These are phyloP conservation scores for Malthinus seriepunctatus DNA, from an alignment of 2,888 invertebrate genomes.

Conservation along the genomic window DNA sequence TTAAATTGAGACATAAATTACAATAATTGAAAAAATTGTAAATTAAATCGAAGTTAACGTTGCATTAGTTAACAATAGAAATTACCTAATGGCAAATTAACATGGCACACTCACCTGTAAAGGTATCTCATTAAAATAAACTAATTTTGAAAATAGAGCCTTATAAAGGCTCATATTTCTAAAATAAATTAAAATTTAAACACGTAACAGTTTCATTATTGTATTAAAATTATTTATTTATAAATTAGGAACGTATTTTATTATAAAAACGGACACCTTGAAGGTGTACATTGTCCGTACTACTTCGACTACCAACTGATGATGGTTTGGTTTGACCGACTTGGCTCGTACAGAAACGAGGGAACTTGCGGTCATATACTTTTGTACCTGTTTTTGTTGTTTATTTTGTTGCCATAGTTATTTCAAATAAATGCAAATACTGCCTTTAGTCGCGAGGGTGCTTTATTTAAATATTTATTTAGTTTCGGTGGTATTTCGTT, in stretches of 20 bases:
- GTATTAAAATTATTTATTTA: too few relatives aligned
- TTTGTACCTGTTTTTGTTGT: slow-evolving; percentile 40
- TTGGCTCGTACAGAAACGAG: slow-evolving; percentile 5
- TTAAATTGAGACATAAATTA: background rate
- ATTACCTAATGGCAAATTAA: background rate
- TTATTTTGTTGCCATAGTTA: slow-evolving; percentile 42
- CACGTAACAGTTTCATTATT: too few relatives aligned
- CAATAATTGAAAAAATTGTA: background rate
- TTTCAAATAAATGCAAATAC: slow-evolving; percentile 29
- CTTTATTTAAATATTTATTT: background rate
- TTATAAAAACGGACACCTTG: background rate
- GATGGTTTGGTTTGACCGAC: background rate
- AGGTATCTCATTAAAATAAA: too few relatives aligned
- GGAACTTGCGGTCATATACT: slow-evolving; percentile 34
- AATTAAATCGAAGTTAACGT: background rate
- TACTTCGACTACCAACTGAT: background rate
- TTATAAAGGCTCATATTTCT: background rate
- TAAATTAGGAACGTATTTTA: background rate
- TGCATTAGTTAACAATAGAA: too few relatives aligned
- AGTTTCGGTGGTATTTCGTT: too few relatives aligned
- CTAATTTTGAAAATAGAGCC: background rate
- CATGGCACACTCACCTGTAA: background rate
- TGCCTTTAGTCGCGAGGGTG: slow-evolving; percentile 28
- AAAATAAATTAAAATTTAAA: too few relatives aligned
- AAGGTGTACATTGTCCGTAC: slow-evolving; percentile 1